These are phyloP conservation scores for Nyleta sp. DNA, from an alignment of 2,888 invertebrate genomes.

Conservation along the genomic window DNA sequence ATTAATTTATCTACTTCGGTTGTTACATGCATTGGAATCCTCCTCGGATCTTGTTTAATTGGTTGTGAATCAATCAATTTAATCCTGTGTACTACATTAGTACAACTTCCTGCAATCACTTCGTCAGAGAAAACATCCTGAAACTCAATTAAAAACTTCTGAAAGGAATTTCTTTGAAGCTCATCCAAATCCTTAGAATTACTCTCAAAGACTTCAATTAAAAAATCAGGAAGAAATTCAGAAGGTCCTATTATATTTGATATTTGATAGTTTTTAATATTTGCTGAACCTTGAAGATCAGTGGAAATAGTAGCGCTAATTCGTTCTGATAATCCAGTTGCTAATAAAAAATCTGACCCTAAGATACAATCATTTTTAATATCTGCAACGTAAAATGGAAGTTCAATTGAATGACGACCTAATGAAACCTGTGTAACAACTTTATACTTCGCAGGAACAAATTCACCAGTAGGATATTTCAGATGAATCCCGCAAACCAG, in stretches of 20 bases:
- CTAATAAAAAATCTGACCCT: constrained; percentile 3
- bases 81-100: background rate
- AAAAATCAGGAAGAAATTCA: background rate
- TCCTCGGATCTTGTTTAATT: constrained; percentile 9
- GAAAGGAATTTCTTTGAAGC: background rate
- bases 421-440: constrained; percentile 3
- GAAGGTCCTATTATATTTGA: constrained; percentile 10
- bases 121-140: constrained; percentile 32
- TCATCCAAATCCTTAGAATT: constrained; percentile 8
- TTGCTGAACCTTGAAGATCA: no score
- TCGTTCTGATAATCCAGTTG: background rate
- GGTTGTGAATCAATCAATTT: background rate
- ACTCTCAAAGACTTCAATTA: background rate
- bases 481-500: background rate
- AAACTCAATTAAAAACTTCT: background rate
- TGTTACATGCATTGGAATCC: background rate
- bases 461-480: constrained; percentile 11
- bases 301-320: background rate
- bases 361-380: background rate
- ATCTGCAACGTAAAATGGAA: constrained; percentile 3
- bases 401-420: constrained; percentile 13
- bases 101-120: constrained; percentile 4
- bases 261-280: no score
- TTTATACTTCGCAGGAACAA: constrained; percentile 4
- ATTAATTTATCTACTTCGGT: constrained; percentile 4